Percentiles rank a stretch among this genome's conserved stretches.
Conservation (phyloP, 2,888 invertebrate genomes). For the Dione vanillae region DNA sequence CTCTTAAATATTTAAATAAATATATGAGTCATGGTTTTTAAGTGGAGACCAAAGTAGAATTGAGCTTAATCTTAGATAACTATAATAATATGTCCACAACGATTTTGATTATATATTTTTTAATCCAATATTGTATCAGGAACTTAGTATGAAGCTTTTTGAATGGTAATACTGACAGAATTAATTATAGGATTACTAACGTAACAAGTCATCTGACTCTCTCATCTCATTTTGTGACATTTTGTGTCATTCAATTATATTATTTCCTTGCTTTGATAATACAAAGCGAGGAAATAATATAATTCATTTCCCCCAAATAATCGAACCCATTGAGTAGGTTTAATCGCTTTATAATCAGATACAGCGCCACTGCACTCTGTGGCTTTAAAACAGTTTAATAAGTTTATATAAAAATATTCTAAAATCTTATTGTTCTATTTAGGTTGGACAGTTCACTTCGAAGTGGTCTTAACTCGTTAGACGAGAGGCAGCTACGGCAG, state of each 20-base stretch:
- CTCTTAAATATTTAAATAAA: not conserved
- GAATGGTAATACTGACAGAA: no score
- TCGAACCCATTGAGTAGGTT: no score
- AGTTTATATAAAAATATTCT: not conserved
- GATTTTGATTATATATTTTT: not conserved
- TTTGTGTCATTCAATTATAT: no score
- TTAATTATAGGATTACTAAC: not conserved
- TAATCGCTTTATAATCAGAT: no score
- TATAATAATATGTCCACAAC: not conserved
- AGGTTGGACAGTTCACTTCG: slow-evolving; percentile 80
- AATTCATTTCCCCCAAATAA: no score
- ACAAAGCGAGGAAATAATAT: no score
- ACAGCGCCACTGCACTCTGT: no score
- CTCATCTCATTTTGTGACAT: no score
- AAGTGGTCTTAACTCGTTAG: slow-evolving; percentile 78
- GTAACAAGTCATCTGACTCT: no score
- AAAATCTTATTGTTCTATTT: slow-evolving; percentile 11
- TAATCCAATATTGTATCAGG: not conserved
- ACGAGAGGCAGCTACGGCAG: slow-evolving; percentile 77
- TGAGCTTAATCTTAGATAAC: slow-evolving; percentile 1
- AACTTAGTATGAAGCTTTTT: not conserved
- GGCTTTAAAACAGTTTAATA: not conserved
- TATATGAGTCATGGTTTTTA: slow-evolving; percentile 6
- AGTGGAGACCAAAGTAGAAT: not conserved
- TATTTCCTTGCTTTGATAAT: no score